Conservation (phyloP, 1,140 invertebrate genomes). For the Antheraea mylitta region DNA sequence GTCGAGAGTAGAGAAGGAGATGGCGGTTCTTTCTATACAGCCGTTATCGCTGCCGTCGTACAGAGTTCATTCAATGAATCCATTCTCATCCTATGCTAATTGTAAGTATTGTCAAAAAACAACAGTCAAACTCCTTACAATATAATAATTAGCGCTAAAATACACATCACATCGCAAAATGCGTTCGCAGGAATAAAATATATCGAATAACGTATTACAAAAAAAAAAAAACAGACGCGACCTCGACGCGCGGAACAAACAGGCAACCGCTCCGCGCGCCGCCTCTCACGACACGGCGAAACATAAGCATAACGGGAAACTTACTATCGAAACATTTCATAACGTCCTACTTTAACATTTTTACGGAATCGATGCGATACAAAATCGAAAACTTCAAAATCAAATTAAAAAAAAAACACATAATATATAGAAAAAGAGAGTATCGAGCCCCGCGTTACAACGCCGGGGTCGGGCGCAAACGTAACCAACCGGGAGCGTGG, state of each 20-base stretch:
- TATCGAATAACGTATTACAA: slow-evolving; percentile 85
- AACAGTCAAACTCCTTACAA: slow-evolving; percentile 81
- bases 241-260: slow-evolving; percentile 76
- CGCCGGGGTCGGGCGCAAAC: slow-evolving; percentile 56
- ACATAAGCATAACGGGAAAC: slow-evolving; percentile 79
- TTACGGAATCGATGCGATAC: slow-evolving; percentile 78
- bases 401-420: slow-evolving; percentile 77
- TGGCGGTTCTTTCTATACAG: slow-evolving; percentile 77
- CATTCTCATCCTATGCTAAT: slow-evolving; percentile 70
- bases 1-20: slow-evolving; percentile 75
- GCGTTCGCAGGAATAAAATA: slow-evolving; percentile 89
- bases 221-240: slow-evolving; percentile 79
- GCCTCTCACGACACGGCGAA: slow-evolving; percentile 44
- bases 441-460: slow-evolving; percentile 51
- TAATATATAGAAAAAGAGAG: slow-evolving; percentile 69
- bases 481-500: slow-evolving; percentile 56
- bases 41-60: slow-evolving; percentile 78
- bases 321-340: slow-evolving; percentile 79
- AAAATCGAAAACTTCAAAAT: slow-evolving; percentile 80
- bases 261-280: slow-evolving; percentile 72
- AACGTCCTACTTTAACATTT: slow-evolving; percentile 80
- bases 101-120: slow-evolving; percentile 78
- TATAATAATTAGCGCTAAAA: slow-evolving; percentile 86
- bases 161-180: slow-evolving; percentile 90
- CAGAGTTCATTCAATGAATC: slow-evolving; percentile 70